phyloP scores from a whole-genome alignment of 2,888 invertebrate genomes.

The Drosophila borealis region DNA sequence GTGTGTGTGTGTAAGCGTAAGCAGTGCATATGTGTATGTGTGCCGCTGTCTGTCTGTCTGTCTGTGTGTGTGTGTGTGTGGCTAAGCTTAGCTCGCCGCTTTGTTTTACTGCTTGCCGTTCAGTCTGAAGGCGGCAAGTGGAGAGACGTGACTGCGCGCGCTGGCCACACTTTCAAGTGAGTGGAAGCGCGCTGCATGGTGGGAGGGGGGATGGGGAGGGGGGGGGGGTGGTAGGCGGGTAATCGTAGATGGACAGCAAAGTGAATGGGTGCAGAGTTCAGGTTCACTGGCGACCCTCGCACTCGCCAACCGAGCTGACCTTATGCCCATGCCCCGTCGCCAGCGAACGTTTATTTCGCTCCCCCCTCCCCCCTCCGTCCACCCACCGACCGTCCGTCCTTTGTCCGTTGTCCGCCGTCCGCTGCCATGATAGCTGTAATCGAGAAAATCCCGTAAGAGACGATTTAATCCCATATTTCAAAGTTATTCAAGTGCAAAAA shows the following conservation, averaged over 20 bases:
- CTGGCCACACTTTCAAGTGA: neutral
- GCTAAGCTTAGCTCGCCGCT: conserved; percentile 64
- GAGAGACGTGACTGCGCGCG: conserved; percentile 55
- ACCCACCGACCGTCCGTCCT: neutral
- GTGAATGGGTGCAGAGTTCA: conserved; percentile 47
- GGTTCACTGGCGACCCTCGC: conserved; percentile 61
- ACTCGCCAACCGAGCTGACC: conserved; percentile 29
- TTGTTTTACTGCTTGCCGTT: conserved; percentile 74
- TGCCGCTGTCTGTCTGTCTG: neutral
- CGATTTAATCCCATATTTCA: conserved; percentile 84
- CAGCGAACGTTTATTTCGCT: too few relatives aligned
- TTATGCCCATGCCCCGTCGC: conserved; percentile 29
- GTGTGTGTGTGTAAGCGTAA: conserved; percentile 1
- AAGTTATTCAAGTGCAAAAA: conserved; percentile 84
- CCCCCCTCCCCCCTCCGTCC: too few relatives aligned
- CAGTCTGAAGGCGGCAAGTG: conserved; percentile 51
- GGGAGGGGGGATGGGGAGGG: neutral
- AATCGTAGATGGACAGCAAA: conserved; percentile 5
- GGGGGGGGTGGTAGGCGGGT: too few relatives aligned
- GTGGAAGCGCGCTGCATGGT: too few relatives aligned
- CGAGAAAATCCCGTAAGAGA: conserved; percentile 82
- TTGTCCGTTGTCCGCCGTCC: too few relatives aligned
- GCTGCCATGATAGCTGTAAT: conserved; percentile 80
- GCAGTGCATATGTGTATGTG: conserved; percentile 13
- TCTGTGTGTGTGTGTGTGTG: conserved; percentile 31